A percentile compares a stretch with the other conserved stretches of the same genome.
Evolutionary conservation across 2,113 vertebrate genomes (phyloP).

Genomic region (Peromyscus maniculatus): DNA sequence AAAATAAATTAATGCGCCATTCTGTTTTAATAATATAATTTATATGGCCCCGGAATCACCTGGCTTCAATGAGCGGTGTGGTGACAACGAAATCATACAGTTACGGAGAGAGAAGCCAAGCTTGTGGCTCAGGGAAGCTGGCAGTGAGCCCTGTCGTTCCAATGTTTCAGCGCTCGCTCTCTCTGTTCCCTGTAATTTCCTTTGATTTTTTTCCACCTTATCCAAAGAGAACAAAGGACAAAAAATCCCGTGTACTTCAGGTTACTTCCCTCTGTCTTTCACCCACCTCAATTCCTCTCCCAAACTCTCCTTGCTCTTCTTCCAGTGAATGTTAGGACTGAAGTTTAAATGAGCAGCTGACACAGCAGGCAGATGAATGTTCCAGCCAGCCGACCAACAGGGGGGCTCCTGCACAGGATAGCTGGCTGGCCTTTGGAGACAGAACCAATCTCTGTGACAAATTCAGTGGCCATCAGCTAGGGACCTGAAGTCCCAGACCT

Average conservation of each 20-base stretch:
- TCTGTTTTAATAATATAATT: neutral
- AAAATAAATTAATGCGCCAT: neutral
- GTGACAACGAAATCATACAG: constrained; percentile 68
- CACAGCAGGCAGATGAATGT: constrained; percentile 72
- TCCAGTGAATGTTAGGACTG: constrained; percentile 79
- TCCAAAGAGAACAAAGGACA: neutral
- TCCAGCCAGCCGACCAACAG: constrained; percentile 77
- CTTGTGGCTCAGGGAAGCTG: constrained; percentile 60
- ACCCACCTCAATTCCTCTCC: neutral
- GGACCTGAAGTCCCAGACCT: constrained; percentile 73
- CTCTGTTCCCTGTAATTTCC: constrained; percentile 20
- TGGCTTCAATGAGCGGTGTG: constrained; percentile 45
- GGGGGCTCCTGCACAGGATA: constrained; percentile 80
- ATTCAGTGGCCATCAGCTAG: constrained; percentile 75
- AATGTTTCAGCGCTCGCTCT: neutral
- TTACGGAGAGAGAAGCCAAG: constrained; percentile 57
- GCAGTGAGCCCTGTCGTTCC: constrained; percentile 41
- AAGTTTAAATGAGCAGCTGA: constrained; percentile 93
- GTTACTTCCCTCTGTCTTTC: neutral
- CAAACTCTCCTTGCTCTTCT: constrained; percentile 71
- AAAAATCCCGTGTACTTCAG: neutral
- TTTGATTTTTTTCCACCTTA: constrained; percentile 1
- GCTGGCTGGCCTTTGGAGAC: constrained; percentile 76
- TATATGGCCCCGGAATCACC: neutral
- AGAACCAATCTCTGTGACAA: constrained; percentile 78